Evolutionary conservation across 2,797 vertebrate genomes (phyloP), one percentile per base, ranked within the genome.

Genomic region (Rhinichthys osculus): DNA sequence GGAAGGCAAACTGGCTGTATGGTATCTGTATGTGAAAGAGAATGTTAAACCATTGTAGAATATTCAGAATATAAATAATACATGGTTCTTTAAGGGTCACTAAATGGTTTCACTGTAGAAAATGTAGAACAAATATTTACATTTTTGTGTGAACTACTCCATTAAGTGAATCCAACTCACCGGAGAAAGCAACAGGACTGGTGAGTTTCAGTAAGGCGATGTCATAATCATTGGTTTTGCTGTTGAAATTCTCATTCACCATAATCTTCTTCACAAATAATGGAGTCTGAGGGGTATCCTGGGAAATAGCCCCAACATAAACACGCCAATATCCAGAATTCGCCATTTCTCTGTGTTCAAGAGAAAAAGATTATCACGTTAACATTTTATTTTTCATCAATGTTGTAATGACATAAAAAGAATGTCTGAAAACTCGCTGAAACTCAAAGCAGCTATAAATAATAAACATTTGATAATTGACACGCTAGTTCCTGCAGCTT

Each of bases 1-100:
- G 97, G 97, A 76, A 99, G 95, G 91, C 98, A 99, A 88, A 93
- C 96, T 1, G 97, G 97, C 84, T 95, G 96, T 57, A 97, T 87
- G n/a, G 94, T 91, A 72, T 93, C 97, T 99, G 92, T 6, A 91
- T 81, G 57, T 90, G 72, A 79, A 59, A 85, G 57, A 72, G 5
- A 85, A 78, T 21, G 1, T 30, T 1, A 5, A 62, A 1, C 27
- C n/a, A 54, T n/a, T 52, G 3, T 33, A 80, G 42, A 35, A 80
- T 33, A 33, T 80, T 54, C 4, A 27, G 6, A 80, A 80, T 59
- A 44, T 27, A 52, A 8, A 54, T 54, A 8, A 54, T 54, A 11
- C 52, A 10, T 47, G 3, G n/a, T 16, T 27, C 42, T 73, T 72
- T 52, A 47, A 50, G 27, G 16, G 44, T 2, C 0, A 4, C n/a